Percentiles rank a stretch among this genome's conserved stretches.
Conservation (phyloP, 1,140 invertebrate species). For the Drosophila athabasca region DNA sequence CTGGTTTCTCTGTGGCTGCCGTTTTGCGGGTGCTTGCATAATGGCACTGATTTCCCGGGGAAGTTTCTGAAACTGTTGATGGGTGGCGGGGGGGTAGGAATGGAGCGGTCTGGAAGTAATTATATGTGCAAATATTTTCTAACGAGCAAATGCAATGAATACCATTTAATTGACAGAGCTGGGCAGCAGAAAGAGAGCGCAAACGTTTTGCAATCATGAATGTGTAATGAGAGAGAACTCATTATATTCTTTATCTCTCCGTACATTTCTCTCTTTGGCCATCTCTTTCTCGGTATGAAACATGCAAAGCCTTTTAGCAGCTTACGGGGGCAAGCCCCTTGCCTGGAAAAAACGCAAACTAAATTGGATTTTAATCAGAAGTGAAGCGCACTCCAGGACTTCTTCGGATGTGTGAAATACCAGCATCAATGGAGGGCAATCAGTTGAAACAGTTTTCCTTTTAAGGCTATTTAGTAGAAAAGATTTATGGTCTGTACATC, state of each 20-base stretch:
- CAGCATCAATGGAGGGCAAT: too few relatives aligned
- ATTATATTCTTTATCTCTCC: slow-evolving; percentile 20
- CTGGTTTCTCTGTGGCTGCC: neutral
- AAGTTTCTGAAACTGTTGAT: slow-evolving; percentile 4
- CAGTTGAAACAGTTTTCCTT: too few relatives aligned
- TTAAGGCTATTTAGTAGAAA: too few relatives aligned
- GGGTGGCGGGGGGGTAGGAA: too few relatives aligned
- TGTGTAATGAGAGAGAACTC: slow-evolving; percentile 49
- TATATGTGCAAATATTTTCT: slow-evolving; percentile 77
- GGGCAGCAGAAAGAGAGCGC: slow-evolving; percentile 13
- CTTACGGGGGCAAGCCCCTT: neutral
- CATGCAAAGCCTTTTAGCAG: slow-evolving; percentile 36
- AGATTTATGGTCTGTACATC: too few relatives aligned
- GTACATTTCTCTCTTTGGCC: neutral
- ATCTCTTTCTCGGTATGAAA: slow-evolving; percentile 3
- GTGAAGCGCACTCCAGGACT: too few relatives aligned
- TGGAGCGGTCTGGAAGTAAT: slow-evolving; percentile 51
- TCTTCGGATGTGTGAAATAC: too few relatives aligned
- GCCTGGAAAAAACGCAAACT: slow-evolving; percentile 7
- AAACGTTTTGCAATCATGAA: slow-evolving; percentile 49
- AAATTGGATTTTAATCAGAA: slow-evolving; percentile 14
- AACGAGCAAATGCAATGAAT: slow-evolving; percentile 76
- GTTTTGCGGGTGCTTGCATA: slow-evolving; percentile 35
- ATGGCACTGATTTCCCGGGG: slow-evolving; percentile 24
- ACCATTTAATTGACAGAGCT: slow-evolving; percentile 61